Base-by-base conservation (phyloP, 2,888 invertebrate species). In the Pinctada fucata region DNA sequence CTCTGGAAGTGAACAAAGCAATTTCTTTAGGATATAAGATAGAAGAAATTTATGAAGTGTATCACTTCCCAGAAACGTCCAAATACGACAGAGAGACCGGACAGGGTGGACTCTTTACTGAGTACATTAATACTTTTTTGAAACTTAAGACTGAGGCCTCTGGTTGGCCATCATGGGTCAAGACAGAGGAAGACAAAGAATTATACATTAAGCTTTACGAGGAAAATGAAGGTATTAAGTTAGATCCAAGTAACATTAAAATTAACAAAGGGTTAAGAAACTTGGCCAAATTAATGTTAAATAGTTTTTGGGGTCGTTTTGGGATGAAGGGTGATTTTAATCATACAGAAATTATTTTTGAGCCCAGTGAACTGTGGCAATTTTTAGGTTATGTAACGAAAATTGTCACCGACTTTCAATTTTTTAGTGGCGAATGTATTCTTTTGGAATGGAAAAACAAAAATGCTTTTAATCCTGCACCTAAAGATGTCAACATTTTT, bases 81-180 rank as follows among this genome's bases (percentile, higher is more conserved):
- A 63, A 82, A 67, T 86, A 85, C 75, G 78, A 85, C 63, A 73
- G 75, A n/a, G 48, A 69, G 10, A 82, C 78, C 10, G 74, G 78
- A 10, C 52, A 76, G 75, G 10, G 10, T 10, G 58, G 10, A 10
- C 10, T 52, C 6, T 52, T 52, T 10, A 10, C 5, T 5, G 10
- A 52, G 58, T 52, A 52, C 58, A 10, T 52, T 52, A 5, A 52
- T 10, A 52, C 58, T 5, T 52, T 52, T 10, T 8, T 52, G 58
- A 52, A 52, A 52, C 58, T 52, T 5, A 52, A 52, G 10, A 5
- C 5, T 52, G 6, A 8, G 6, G 5, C 58, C 10, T 52, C 58
- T 5, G 10, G 10, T 8, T 52, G 10, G 5, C 58, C 58, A 5
- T 5, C 58, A 52, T 69, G 69, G 48, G 49, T 69, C 58, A 45